Base-by-base conservation (phyloP, 2,797 vertebrate species). In the Chelmon rostratus region DNA sequence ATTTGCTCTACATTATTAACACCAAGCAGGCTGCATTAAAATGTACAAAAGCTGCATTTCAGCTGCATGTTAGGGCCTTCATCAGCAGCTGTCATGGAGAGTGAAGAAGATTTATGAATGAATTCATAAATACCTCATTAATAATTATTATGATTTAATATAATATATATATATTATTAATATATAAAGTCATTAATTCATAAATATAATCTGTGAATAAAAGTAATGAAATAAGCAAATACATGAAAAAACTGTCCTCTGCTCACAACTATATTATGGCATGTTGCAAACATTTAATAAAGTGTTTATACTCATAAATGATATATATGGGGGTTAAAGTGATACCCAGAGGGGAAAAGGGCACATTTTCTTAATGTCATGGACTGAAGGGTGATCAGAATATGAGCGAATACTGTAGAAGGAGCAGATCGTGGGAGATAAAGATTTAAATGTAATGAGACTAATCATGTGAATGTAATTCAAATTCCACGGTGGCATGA, bases 391-490 rank as follows among this genome's bases (percentile, higher is more conserved):
- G 56, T 52, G 58, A 54, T 44, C 57, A 76, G 18, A 73, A 19
- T n/a, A 56, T 11, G 63, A 73, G 54, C 0, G 15, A 47, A 33
- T 28, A 28, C n/a, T 28, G 31, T 19, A 25, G 33, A 40, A 19
- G 31, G 40, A 54, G 44, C 33, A 23, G 53, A 57, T 56, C 19
- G 61, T 52, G 62, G 52, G 12, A 65, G 66, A 71, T 64, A 73
- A 67, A 66, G 67, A 63, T 82, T 75, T 69, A 58, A 69, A 75
- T 68, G 68, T 76, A 81, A 84, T 68, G 63, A 78, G 63, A 74
- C 54, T 40, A 82, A 82, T 87, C 65, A 68, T 38, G 52, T 40
- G 50, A 54, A 54, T 73, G 56, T 50, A 4, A 83, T 83, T 86
- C 72, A 68, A 57, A 75, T 67, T 76, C 57, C 57, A 25, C 54